Conservation (phyloP, 2,113 vertebrate genomes). For the Cisticola juncidis region DNA sequence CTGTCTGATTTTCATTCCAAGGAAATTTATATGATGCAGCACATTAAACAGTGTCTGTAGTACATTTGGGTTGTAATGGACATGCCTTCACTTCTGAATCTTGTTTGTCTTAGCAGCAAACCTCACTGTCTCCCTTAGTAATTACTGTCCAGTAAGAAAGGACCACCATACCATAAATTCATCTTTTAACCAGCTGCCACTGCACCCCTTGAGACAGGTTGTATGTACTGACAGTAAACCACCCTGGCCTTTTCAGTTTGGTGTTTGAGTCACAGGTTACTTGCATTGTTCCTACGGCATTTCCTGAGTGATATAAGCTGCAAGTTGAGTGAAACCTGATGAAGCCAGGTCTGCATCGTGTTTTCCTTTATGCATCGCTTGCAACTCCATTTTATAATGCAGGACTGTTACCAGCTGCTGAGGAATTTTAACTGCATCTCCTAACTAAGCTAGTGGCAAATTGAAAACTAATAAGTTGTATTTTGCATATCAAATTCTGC, state of each 20-base stretch:
- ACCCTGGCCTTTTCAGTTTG: neutral
- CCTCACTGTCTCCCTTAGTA: neutral
- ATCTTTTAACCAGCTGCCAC: neutral
- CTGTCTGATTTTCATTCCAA: neutral
- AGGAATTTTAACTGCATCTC: slow-evolving; percentile 27
- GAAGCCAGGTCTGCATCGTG: neutral
- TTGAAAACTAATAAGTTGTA: slow-evolving; percentile 43
- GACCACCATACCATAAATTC: neutral
- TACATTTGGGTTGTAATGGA: neutral
- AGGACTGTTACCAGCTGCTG: slow-evolving; percentile 2
- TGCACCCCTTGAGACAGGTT: neutral
- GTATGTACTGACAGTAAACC: neutral
- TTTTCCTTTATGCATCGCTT: neutral
- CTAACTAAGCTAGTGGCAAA: slow-evolving; percentile 59
- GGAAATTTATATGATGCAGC: neutral
- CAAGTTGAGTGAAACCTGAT: neutral
- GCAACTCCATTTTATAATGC: neutral
- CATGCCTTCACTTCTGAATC: neutral
- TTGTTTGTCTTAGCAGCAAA: neutral
- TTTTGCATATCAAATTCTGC: slow-evolving; percentile 52
- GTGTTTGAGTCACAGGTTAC: neutral
- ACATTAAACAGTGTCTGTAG: neutral
- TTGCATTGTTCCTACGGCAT: neutral
- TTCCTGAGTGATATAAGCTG: neutral
- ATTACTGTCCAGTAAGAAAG: neutral